Evolutionary conservation across 2,888 invertebrate species (phyloP), one percentile per base, ranked within the genome.

Genomic region (Didymodactylos carnosus): DNA sequence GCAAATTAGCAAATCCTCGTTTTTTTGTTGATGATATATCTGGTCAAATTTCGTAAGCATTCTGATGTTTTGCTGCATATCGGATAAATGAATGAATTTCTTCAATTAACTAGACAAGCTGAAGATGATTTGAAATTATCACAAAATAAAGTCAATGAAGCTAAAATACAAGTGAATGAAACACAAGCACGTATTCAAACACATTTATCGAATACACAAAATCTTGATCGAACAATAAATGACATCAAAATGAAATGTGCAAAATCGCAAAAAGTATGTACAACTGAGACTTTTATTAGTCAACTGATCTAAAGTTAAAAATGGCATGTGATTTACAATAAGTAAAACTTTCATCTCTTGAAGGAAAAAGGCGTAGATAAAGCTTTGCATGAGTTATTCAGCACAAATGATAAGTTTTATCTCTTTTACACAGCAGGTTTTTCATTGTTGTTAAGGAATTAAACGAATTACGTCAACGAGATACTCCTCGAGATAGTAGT

Each of bases 1-100:
- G 71, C 23, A 39, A 40, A 27, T 19, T 27, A 10, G 53, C 40
- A 41, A 43, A 39, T 16, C 39, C 71, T 25, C 41, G 39, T 23
- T 46, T 40, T 27, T 74, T 74, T 29, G 39, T 74, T 23, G 69
- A 74, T 39, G 69, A 74, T 53, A 19, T 71, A 19, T 29, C 35
- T n/a, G 62, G 35, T 35, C 62, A 62, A 62, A 62, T 62, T 2
- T 8, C n/a, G 62, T 62, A 62, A 19, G 35, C 11, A 35, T n/a
- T n/a, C n/a, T n/a, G n/a, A n/a, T n/a, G n/a, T n/a, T n/a, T n/a
- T n/a, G n/a, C n/a, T n/a, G n/a, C n/a, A n/a, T n/a, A n/a, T n/a
- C n/a, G n/a, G n/a, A n/a, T n/a, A n/a, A n/a, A n/a, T n/a, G n/a
- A n/a, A n/a, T n/a, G n/a, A n/a, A n/a, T n/a, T n/a, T n/a, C 6